These are phyloP conservation scores for Atopsyche davidsoni DNA, from an alignment of 1,140 invertebrate genomes.

Conservation along the genomic window DNA sequence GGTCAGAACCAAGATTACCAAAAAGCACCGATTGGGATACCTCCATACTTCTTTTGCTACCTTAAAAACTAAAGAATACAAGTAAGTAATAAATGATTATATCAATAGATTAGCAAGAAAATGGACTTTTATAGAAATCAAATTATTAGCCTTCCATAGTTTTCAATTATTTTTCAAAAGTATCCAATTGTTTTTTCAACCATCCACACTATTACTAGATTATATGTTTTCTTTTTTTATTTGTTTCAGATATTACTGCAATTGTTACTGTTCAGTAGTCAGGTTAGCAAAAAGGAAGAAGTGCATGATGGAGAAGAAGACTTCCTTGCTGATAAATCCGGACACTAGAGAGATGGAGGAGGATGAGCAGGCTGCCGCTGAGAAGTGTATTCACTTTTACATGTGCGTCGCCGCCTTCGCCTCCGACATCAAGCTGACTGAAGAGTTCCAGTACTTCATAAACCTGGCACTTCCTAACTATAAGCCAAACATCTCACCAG, in stretches of 20 bases:
- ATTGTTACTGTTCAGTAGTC: constrained; percentile 4
- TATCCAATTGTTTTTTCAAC: not conserved
- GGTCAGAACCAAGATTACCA: constrained; percentile 65
- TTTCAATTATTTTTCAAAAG: constrained; percentile 7
- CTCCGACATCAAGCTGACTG: constrained; percentile 60
- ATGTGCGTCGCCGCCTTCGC: constrained; percentile 74
- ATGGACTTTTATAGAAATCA: not conserved
- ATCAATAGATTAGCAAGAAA: not conserved
- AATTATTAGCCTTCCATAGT: not conserved
- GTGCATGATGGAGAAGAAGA: not conserved
- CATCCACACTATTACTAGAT: not conserved
- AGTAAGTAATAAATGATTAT: constrained; percentile 1
- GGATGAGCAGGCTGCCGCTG: not conserved
- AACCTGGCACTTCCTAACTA: constrained; percentile 37
- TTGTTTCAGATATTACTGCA: constrained; percentile 18
- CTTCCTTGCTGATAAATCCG: not conserved
- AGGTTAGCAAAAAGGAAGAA: constrained; percentile 15
- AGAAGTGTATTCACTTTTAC: constrained; percentile 59
- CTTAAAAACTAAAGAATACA: constrained; percentile 46
- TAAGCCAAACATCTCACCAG: constrained; percentile 8
- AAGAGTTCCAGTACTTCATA: constrained; percentile 67
- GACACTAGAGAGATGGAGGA: not conserved
- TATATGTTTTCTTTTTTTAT: not conserved
- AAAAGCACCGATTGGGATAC: constrained; percentile 68
- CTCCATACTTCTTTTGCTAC: constrained; percentile 65